Evolutionary conservation across 2,888 invertebrate genomes (phyloP), one percentile per base, ranked within the genome.

Genomic region (Eristalinus aeneus): DNA sequence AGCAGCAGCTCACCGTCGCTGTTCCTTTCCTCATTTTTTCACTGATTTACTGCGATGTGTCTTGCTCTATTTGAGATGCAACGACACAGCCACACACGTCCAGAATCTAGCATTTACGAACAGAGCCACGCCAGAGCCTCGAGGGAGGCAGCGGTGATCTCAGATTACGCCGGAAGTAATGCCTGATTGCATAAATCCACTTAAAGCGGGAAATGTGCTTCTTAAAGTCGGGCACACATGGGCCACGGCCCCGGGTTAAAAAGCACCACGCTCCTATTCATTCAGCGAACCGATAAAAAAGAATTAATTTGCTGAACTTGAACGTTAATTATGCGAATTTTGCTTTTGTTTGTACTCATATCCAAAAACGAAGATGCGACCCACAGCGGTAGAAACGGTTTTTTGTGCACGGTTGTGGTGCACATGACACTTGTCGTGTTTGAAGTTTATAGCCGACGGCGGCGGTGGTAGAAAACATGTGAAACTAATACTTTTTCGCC

Each of bases 11-110:
- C 46, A 16, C 0, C 46, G 16, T 46, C 46, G 46, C 16, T 46
- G 46, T 46, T 46, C 46, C 46, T 46, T 46, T 46, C 8, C 46
- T 32, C 56, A 65, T 54, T 54, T 77, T 82, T 58, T 73, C 60
- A 65, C 74, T 83, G 69, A 71, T 84, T 84, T 71, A 75, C 69
- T 79, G 79, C 69, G 69, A 71, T 79, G 32, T 65, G 68, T 74
- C 61, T 78, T 84, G 79, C 83, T 84, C 83, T 84, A 84, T 84
- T 84, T 79, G 74, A 65, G 60, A 78, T 84, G 69, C 83, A 84
- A 56, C 54, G 65, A 71, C 64, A 69, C 63, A 73, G 69, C 32
- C 58, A 10, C 22, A 77, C 63, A 27, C 27, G 27, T 27, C 5
- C 27, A 63, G 68, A 67, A 63, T 53, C 46, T 34, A 20, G n/a